Evolutionary conservation across 2,888 invertebrate species (phyloP).

Genomic region (Homarus gammarus): DNA sequence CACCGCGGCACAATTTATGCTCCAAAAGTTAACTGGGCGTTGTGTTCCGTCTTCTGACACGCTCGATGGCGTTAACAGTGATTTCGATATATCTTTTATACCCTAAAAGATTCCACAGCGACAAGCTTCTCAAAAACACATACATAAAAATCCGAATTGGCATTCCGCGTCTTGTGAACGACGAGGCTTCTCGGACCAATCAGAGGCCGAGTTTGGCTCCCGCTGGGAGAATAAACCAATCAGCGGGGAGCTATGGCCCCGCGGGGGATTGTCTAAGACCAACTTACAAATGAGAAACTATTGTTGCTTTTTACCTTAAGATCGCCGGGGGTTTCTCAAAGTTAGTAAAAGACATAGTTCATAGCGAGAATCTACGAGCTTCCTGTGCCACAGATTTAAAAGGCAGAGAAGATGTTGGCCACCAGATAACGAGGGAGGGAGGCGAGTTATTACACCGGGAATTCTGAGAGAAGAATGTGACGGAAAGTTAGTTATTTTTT

Average conservation of each 20-base stretch:
- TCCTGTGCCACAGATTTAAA: slow-evolving; percentile 29
- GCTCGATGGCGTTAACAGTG: background rate
- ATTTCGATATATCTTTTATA: slow-evolving; percentile 39
- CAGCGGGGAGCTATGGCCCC: slow-evolving; percentile 70
- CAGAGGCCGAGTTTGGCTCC: slow-evolving; percentile 53
- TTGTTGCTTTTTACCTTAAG: slow-evolving; percentile 57
- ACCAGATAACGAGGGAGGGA: background rate
- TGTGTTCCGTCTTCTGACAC: background rate
- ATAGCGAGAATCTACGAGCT: slow-evolving; percentile 17
- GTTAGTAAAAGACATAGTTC: slow-evolving; percentile 63
- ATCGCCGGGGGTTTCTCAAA: slow-evolving; percentile 54
- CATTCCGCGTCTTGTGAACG: slow-evolving; percentile 51
- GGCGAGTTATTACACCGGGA: slow-evolving; percentile 27
- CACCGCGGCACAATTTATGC: background rate
- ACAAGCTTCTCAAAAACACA: slow-evolving; percentile 32
- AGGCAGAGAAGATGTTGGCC: background rate
- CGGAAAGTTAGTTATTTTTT: slow-evolving; percentile 14
- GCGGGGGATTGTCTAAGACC: slow-evolving; percentile 70
- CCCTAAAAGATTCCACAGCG: slow-evolving; percentile 5
- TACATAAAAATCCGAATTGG: slow-evolving; percentile 57
- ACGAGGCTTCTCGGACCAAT: slow-evolving; percentile 58
- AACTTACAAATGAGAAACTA: slow-evolving; percentile 76
- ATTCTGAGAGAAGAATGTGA: slow-evolving; percentile 26
- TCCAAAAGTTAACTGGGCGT: background rate
- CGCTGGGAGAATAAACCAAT: slow-evolving; percentile 74